Conservation (phyloP, 2,888 invertebrate species). For the Cantharis flavilabris region DNA sequence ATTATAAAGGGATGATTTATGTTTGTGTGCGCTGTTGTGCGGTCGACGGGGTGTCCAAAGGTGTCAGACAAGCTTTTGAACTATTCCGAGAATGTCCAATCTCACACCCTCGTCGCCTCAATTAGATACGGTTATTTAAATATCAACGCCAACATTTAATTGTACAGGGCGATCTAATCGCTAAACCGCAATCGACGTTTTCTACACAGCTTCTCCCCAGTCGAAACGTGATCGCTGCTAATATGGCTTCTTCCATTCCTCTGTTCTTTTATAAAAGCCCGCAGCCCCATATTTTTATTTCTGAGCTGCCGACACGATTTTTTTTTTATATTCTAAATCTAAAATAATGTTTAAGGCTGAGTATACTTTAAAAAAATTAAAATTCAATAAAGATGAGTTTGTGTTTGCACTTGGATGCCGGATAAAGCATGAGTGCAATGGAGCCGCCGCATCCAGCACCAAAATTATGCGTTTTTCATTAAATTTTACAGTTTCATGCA, state of each 20-base stretch:
- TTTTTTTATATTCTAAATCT: no score
- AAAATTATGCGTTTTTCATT: no score
- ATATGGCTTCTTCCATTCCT: neutral
- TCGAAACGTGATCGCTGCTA: neutral
- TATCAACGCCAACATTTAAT: constrained; percentile 20
- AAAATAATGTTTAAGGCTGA: no score
- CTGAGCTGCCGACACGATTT: no score
- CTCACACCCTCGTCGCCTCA: constrained; percentile 32
- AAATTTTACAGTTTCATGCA: no score
- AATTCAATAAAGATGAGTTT: no score
- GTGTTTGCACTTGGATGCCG: no score
- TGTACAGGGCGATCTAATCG: constrained; percentile 5
- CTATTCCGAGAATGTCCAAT: constrained; percentile 34
- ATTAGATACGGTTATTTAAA: constrained; percentile 32
- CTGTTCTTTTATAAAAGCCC: neutral
- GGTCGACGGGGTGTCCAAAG: constrained; percentile 30
- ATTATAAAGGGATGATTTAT: constrained; percentile 34
- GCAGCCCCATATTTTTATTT: neutral
- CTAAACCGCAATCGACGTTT: neutral
- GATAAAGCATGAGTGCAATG: no score
- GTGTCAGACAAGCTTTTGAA: constrained; percentile 33
- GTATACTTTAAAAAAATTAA: no score
- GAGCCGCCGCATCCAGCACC: no score
- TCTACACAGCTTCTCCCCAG: neutral
- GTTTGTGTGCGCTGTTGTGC: constrained; percentile 25